Base-by-base conservation (phyloP, 2,113 vertebrate genomes). In the Pluvianellus socialis region DNA sequence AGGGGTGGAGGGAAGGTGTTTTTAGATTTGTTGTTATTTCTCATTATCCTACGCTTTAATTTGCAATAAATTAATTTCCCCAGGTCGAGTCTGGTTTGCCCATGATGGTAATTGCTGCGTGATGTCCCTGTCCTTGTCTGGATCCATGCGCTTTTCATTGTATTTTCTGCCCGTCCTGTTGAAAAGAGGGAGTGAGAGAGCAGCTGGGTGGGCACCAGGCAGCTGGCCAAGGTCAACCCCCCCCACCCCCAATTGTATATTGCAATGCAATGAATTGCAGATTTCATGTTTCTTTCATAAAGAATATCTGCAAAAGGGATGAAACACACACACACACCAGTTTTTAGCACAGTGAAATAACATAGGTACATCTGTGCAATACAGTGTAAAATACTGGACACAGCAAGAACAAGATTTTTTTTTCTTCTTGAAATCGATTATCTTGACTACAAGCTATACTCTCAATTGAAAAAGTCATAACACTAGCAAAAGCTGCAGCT, bases 291-390 rank as follows among this genome's bases (percentile, higher is more conserved):
- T 47, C 8, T 65, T 80, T 92, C 12, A 52, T 16, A 21, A 5
- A 62, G 80, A 68, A 74, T 62, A 21, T 17, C 40, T 74, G 59
- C 45, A 87, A 56, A 79, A 62, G 6, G 7, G 10, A 75, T 45
- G 12, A 49, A 55, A 1, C 0, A 6, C 7, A 6, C 44, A 14
- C 44, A 42, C 42, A 42, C 42, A 42, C 14, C 38, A 38, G 10
- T 10, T 59, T 91, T 79, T 30, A 59, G 19, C n/a, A 28, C 42
- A 47, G 70, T 0, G 3, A 85, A 81, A 27, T 35, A 73, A 50
- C 4, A 1, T 10, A 59, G 7, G 7, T 42, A 52, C 59, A 92
- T 65, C 26, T 50, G 7, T 27, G 26, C 24, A 38, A 30, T 32
- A 40, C 53, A 45, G 5, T 0, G 0, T 55, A 65, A 81, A 88